phyloP scores from a whole-genome alignment of 2,113 vertebrate species.

The Barnardius zonarius region DNA sequence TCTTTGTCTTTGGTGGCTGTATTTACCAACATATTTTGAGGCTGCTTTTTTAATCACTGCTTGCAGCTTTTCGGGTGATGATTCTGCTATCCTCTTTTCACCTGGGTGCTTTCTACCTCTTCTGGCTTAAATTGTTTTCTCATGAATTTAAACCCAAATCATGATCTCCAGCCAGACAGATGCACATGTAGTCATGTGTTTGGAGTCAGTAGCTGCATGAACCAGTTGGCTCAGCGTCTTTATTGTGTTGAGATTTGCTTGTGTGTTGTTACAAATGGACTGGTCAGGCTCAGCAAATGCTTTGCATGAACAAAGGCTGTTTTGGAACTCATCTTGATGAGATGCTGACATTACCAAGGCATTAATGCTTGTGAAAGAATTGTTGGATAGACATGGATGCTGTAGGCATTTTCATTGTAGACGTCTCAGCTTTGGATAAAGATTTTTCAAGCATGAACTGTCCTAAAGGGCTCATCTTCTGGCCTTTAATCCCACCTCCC shows the following conservation, averaged over 20 bases:
- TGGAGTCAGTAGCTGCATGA: not conserved
- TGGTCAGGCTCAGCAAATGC: not conserved
- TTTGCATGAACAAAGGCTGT: not conserved
- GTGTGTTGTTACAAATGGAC: not conserved
- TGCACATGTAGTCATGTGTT: not conserved
- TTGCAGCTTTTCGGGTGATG: not conserved
- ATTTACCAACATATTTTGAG: not conserved
- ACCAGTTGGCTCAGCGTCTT: not conserved
- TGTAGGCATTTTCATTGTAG: not conserved
- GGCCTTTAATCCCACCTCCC: not conserved
- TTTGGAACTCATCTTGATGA: not conserved
- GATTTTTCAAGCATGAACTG: not conserved
- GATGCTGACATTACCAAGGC: not conserved
- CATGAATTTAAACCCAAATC: not conserved
- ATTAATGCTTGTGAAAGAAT: not conserved
- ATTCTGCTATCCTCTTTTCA: not conserved
- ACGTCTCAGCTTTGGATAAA: not conserved
- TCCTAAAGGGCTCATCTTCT: not conserved
- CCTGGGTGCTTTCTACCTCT: not conserved
- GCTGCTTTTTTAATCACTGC: not conserved
- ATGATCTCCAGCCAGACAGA: not conserved
- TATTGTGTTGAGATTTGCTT: not conserved
- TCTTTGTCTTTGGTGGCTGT: not conserved
- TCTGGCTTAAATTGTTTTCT: not conserved
- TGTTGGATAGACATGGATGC: not conserved